These are phyloP conservation scores for Cossypha niveicapilla DNA, from an alignment of 2,797 vertebrate species.

Conservation along the genomic window DNA sequence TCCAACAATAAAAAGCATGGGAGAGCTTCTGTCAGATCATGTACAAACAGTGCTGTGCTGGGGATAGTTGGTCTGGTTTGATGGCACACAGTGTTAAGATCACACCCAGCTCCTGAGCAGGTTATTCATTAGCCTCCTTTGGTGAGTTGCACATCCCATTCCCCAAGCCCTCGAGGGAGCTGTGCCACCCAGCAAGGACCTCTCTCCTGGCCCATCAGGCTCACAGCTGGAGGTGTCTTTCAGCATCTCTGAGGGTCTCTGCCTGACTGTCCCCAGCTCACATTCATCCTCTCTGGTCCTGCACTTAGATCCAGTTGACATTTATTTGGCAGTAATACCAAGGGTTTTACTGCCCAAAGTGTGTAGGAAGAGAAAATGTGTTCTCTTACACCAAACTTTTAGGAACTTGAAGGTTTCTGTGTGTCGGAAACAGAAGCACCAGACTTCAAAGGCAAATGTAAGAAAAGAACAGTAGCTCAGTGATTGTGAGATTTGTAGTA, in stretches of 20 bases:
- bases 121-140: not conserved
- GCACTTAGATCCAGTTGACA: not conserved
- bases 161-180: not conserved
- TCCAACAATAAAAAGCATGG: not conserved
- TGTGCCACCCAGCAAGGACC: not conserved
- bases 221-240: not conserved
- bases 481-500: not conserved
- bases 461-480: not conserved
- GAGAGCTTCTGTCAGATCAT: not conserved
- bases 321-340: not conserved
- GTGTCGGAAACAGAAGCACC: not conserved
- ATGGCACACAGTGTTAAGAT: not conserved
- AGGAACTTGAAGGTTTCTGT: not conserved
- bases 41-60: not conserved
- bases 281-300: not conserved
- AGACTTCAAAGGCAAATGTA: conserved; percentile 5
- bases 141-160: not conserved
- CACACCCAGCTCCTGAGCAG: not conserved
- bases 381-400: not conserved
- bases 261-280: not conserved
- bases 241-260: not conserved
- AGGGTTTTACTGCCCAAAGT: not conserved
- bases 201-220: not conserved
- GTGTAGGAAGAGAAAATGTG: not conserved
- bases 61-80: not conserved